Percentiles rank a stretch among this genome's conserved stretches.
phyloP scores from a whole-genome alignment of 2,113 vertebrate genomes.

The Rhabdornis inornatus region DNA sequence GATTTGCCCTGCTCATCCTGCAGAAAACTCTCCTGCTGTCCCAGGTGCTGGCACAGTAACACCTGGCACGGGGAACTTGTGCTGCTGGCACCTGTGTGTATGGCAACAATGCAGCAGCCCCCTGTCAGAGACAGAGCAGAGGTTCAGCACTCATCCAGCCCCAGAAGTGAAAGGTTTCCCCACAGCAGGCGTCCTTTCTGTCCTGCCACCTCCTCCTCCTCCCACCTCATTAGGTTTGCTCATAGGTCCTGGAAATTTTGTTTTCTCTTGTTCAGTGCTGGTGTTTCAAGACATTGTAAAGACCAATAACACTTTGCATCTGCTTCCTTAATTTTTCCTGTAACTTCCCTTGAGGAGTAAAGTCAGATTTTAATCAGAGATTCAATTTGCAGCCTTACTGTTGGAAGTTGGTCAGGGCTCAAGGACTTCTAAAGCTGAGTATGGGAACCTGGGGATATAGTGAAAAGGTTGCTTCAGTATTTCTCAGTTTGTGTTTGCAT shows the following conservation, averaged over 20 bases:
- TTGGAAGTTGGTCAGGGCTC: neutral
- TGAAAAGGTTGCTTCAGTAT: neutral
- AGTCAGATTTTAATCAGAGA: neutral
- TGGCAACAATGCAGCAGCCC: neutral
- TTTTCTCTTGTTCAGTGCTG: neutral
- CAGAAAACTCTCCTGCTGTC: neutral
- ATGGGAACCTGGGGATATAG: neutral
- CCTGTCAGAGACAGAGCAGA: neutral
- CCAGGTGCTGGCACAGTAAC: rapidly evolving
- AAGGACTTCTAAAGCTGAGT: neutral
- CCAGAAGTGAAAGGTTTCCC: neutral
- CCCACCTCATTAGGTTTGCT: neutral
- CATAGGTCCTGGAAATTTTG: neutral
- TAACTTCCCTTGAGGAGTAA: neutral
- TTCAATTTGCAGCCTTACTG: neutral
- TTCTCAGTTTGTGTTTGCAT: neutral
- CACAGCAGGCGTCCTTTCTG: rapidly evolving
- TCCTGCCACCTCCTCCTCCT: neutral
- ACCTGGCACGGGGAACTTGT: rapidly evolving
- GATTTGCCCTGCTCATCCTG: neutral
- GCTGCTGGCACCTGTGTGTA: rapidly evolving
- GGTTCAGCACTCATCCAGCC: neutral
- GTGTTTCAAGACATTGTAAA: neutral
- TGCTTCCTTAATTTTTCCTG: neutral
- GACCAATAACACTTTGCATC: neutral